phyloP scores from a whole-genome alignment of 2,113 vertebrate species.

The Lepus europaeus region DNA sequence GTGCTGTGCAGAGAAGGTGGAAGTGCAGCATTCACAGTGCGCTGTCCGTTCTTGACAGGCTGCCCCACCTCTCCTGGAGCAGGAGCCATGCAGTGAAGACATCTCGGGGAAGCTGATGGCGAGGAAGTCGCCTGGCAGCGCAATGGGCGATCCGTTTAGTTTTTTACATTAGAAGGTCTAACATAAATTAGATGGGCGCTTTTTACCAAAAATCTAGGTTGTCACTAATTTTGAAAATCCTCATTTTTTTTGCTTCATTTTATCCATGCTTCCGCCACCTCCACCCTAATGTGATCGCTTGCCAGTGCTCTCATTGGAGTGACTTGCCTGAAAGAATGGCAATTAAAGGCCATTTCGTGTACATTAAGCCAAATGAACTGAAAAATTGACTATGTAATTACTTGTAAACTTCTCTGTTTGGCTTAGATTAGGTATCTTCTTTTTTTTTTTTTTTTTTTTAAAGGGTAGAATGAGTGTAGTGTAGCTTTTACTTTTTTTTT shows the following conservation, averaged over 20 bases:
- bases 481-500: not conserved
- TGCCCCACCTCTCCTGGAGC: not conserved
- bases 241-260: not conserved
- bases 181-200: not conserved
- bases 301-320: not conserved
- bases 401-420: slow-evolving; percentile 23
- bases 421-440: not conserved
- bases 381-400: slow-evolving; percentile 41
- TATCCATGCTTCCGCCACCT: not conserved
- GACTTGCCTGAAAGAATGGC: slow-evolving; percentile 44
- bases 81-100: not conserved
- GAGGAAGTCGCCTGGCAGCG: not conserved
- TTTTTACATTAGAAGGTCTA: slow-evolving; percentile 38
- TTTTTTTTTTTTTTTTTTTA: slow-evolving; percentile 23
- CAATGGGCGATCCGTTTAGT: not conserved
- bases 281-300: too few relatives aligned
- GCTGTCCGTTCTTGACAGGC: not conserved
- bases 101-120: not conserved
- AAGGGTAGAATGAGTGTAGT: not conserved
- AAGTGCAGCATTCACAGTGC: not conserved
- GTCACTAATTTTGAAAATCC: slow-evolving; percentile 36
- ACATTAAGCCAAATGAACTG: slow-evolving; percentile 57
- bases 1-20: not conserved
- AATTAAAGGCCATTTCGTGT: slow-evolving; percentile 57
- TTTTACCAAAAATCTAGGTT: slow-evolving; percentile 6